Evolutionary conservation across 2,888 invertebrate genomes (phyloP).

Genomic region (Hipparchia semele): DNA sequence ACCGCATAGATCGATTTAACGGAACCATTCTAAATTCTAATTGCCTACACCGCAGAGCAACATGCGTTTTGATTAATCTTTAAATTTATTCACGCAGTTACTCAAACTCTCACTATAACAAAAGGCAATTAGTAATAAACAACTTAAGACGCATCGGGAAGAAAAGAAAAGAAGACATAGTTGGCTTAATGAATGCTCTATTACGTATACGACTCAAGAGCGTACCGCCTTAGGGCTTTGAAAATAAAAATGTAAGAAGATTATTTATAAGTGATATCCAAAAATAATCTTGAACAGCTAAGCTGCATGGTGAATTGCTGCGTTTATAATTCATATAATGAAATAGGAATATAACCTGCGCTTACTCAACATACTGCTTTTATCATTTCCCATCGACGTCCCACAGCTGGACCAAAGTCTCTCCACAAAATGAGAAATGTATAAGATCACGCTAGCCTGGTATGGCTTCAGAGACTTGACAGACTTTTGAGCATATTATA

Average conservation of each 20-base stretch:
- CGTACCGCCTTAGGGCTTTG: slow-evolving; percentile 10
- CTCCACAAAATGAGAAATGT: too few relatives aligned
- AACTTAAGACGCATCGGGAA: slow-evolving; percentile 33
- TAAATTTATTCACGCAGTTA: slow-evolving; percentile 19
- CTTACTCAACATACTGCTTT: too few relatives aligned
- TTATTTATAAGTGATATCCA: too few relatives aligned
- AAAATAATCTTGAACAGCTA: background rate
- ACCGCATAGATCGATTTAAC: background rate
- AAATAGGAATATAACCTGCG: too few relatives aligned
- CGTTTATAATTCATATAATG: too few relatives aligned
- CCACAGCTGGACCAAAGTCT: too few relatives aligned
- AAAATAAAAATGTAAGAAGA: background rate
- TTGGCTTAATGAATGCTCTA: slow-evolving; percentile 25
- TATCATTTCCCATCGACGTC: too few relatives aligned
- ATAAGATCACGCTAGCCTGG: too few relatives aligned
- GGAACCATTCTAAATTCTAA: background rate
- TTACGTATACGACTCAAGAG: background rate
- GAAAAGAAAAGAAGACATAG: slow-evolving; percentile 24
- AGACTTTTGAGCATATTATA: too few relatives aligned
- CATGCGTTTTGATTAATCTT: slow-evolving; percentile 12
- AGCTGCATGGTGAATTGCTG: too few relatives aligned
- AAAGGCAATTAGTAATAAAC: slow-evolving; percentile 30
- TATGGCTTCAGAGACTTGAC: too few relatives aligned
- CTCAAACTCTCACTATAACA: slow-evolving; percentile 23
- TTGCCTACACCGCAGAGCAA: background rate